Evolutionary conservation across 2,797 vertebrate species (phyloP).

Genomic region (Lutjanus argentimaculatus): DNA sequence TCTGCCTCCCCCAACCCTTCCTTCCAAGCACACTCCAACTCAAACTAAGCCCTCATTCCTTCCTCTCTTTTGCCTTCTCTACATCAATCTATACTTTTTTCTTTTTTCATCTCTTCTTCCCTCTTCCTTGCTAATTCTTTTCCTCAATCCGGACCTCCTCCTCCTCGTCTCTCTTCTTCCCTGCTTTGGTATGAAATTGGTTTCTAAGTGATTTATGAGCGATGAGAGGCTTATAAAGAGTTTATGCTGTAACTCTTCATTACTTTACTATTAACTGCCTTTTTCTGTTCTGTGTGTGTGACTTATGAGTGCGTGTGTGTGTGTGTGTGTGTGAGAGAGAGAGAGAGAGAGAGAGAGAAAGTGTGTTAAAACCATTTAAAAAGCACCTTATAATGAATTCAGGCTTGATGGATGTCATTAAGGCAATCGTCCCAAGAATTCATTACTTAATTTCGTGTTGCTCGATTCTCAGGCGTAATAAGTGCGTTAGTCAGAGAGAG

Average conservation of each 20-base stretch:
- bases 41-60: neutral
- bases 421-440: constrained; percentile 22
- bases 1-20: neutral
- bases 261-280: constrained; percentile 61
- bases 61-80: neutral
- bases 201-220: constrained; percentile 64
- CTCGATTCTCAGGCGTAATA: neutral
- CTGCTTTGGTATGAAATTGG: constrained; percentile 61
- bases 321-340: constrained; percentile 25
- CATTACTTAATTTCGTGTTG: constrained; percentile 23
- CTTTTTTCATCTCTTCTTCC: neutral
- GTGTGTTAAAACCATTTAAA: constrained; percentile 41
- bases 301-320: constrained; percentile 33
- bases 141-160: constrained; percentile 10
- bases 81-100: neutral
- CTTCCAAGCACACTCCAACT: neutral
- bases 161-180: constrained; percentile 21
- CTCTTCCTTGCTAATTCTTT: constrained; percentile 12
- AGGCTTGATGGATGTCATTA: constrained; percentile 52
- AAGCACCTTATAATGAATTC: constrained; percentile 41
- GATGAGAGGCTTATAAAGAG: constrained; percentile 64
- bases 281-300: constrained; percentile 43
- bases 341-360: neutral
- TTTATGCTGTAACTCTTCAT: constrained; percentile 72
- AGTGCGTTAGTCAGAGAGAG: neutral